Percentiles rank a stretch among this genome's conserved stretches.
Conservation (phyloP, 2,113 vertebrate species). For the Turdus rufiventris region DNA sequence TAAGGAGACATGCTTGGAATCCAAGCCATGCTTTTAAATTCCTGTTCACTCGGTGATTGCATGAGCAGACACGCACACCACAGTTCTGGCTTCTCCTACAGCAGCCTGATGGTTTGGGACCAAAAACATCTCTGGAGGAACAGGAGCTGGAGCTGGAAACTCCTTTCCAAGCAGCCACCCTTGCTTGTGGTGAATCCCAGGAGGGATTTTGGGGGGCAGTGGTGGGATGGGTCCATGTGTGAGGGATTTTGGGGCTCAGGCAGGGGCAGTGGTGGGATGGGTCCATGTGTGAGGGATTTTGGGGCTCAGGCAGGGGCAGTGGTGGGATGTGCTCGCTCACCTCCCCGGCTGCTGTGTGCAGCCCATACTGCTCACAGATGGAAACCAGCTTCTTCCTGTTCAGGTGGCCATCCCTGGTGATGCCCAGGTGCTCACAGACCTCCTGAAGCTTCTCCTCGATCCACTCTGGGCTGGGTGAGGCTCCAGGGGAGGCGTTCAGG, state of each 20-base stretch:
- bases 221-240: fast-evolving
- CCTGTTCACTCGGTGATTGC: background rate
- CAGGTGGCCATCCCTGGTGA: constrained; percentile 80
- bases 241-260: background rate
- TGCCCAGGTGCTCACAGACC: constrained; percentile 81
- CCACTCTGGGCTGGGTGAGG: constrained; percentile 66
- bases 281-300: fast-evolving
- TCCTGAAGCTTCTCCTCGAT: constrained; percentile 83
- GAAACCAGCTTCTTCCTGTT: constrained; percentile 77
- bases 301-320: no score
- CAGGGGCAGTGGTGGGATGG: fast-evolving
- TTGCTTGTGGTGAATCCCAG: background rate
- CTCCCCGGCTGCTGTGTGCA: constrained; percentile 58
- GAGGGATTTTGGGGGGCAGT: fast-evolving
- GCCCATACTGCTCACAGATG: constrained; percentile 83
- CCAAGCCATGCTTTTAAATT: background rate
- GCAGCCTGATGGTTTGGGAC: background rate
- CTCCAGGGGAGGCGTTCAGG: constrained; percentile 73
- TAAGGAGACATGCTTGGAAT: constrained; percentile 23
- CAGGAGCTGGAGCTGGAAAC: background rate
- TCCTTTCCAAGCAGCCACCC: fast-evolving
- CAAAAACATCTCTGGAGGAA: background rate
- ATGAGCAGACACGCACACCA: background rate
- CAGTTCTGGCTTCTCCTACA: fast-evolving
- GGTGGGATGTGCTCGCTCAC: background rate